Percentiles rank a stretch among this genome's conserved stretches.
phyloP scores from a whole-genome alignment of 2,797 vertebrate genomes.

The Ispidina picta region DNA sequence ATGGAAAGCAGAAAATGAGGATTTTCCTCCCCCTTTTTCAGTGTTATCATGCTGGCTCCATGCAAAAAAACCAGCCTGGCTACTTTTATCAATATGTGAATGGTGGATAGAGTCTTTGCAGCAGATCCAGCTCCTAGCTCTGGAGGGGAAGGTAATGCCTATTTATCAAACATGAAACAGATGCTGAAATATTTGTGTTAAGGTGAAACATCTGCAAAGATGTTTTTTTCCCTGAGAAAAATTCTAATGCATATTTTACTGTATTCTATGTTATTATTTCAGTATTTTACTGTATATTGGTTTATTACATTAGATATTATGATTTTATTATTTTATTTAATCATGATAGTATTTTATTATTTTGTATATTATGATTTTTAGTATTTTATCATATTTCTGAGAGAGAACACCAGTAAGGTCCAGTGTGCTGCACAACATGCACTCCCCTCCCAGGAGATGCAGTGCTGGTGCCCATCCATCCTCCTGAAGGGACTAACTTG shows the following conservation, averaged over 20 bases:
- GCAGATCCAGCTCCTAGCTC: background rate
- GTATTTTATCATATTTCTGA: background rate
- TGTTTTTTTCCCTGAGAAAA: background rate
- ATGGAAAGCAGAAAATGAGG: background rate
- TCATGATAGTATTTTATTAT: too few relatives aligned
- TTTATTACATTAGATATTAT: too few relatives aligned
- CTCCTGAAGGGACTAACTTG: background rate
- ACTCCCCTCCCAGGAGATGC: rapidly evolving
- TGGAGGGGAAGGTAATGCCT: background rate
- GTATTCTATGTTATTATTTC: background rate
- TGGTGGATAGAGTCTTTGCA: background rate
- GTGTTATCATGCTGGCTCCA: background rate
- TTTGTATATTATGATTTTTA: too few relatives aligned
- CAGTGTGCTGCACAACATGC: rapidly evolving
- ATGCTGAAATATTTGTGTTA: background rate
- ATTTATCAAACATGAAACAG: constrained; percentile 20
- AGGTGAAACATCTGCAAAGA: background rate
- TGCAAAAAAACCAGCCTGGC: background rate
- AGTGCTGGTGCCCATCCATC: background rate
- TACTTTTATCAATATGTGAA: background rate
- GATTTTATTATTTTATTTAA: too few relatives aligned
- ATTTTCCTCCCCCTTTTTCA: background rate
- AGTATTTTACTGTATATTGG: too few relatives aligned
- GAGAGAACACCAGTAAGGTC: background rate
- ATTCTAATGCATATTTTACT: background rate